phyloP scores from a whole-genome alignment of 92 coral and sea anemone genomes.

The Actinostola sp. region DNA sequence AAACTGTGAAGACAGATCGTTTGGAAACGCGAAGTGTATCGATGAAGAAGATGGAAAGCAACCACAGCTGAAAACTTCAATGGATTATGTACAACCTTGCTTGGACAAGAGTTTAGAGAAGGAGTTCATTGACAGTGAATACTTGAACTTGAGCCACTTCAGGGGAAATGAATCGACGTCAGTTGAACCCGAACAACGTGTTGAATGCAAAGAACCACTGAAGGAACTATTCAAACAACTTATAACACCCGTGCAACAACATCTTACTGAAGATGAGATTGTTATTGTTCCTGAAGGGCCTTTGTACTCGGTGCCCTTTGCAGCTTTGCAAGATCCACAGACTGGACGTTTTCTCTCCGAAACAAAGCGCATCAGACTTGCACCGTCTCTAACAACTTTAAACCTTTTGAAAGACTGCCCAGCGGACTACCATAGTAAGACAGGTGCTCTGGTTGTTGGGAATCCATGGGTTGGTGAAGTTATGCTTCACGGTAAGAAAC shows the following conservation, averaged over 20 bases:
- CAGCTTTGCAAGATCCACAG: conserved; percentile 20
- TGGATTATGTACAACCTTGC: too few species aligned
- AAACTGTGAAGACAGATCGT: conserved; percentile 1
- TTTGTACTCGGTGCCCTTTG: conserved; percentile 19
- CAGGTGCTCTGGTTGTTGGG: conserved; percentile 19
- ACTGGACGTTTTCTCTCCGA: conserved; percentile 8
- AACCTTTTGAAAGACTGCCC: conserved; percentile 7
- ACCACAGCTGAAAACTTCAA: too few species aligned
- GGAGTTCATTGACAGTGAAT: too few species aligned
- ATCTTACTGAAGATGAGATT: conserved; percentile 11
- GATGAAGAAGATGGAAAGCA: neutral
- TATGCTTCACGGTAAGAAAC: conserved; percentile 7
- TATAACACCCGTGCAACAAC: neutral
- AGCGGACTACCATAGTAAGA: neutral
- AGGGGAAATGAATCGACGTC: neutral
- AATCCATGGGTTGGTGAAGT: conserved; percentile 25
- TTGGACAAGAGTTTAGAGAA: too few species aligned
- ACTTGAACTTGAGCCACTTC: neutral
- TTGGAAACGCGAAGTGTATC: neutral
- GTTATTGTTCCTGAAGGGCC: conserved; percentile 37
- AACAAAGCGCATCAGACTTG: conserved; percentile 10
- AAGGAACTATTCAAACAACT: neutral
- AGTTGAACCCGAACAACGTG: neutral
- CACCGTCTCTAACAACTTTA: conserved; percentile 16
- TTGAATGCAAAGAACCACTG: conserved; percentile 8